Conservation (phyloP, 2,888 invertebrate genomes). For the Mythimna impura region DNA sequence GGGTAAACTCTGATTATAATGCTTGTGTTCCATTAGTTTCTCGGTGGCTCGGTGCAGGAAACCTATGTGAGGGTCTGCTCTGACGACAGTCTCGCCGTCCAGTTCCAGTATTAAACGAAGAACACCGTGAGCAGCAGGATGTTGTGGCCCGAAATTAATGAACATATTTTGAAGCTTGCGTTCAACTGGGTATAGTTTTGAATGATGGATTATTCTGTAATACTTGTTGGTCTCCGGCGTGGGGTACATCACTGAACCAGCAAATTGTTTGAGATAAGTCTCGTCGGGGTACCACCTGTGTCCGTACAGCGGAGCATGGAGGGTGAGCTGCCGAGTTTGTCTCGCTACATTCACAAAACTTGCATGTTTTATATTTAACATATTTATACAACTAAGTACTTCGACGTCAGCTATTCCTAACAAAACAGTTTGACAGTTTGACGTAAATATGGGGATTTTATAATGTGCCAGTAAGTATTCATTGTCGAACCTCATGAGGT, state of each 20-base stretch:
- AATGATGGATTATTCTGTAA: constrained; percentile 79
- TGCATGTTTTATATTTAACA: constrained; percentile 45
- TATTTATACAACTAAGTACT: not conserved
- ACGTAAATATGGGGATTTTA: not conserved
- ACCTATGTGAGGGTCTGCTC: constrained; percentile 96
- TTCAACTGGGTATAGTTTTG: constrained; percentile 85
- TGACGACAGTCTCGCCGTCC: constrained; percentile 95
- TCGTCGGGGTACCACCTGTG: constrained; percentile 92
- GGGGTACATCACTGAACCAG: constrained; percentile 90
- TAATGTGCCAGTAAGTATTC: no score
- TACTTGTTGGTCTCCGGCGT: constrained; percentile 83
- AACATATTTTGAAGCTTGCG: constrained; percentile 92
- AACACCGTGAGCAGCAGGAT: constrained; percentile 98
- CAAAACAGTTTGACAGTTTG: constrained; percentile 5
- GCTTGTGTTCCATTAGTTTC: constrained; percentile 97
- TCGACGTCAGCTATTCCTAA: constrained; percentile 1
- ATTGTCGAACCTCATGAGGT: no score
- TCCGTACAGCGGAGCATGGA: constrained; percentile 66
- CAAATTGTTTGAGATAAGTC: constrained; percentile 89
- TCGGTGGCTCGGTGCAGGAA: constrained; percentile 97
- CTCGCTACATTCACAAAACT: constrained; percentile 24
- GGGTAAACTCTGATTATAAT: constrained; percentile 95
- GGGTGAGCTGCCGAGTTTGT: constrained; percentile 67
- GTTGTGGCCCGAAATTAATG: constrained; percentile 97
- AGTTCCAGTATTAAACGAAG: constrained; percentile 94